Base-by-base conservation (phyloP, 1,140 invertebrate genomes). In the Calycopis cecrops region DNA sequence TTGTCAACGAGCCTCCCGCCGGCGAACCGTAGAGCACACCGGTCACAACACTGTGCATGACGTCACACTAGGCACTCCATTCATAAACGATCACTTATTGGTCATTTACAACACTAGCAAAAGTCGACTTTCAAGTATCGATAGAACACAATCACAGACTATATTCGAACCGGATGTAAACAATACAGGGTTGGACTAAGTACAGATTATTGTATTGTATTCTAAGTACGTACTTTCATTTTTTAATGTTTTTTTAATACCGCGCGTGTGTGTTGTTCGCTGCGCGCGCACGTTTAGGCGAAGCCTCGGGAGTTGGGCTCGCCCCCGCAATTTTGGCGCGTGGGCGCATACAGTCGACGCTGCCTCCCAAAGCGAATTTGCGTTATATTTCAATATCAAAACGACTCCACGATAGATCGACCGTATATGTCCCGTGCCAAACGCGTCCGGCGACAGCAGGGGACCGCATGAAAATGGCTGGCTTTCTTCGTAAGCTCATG, bases 41-140 rank as follows among this genome's bases (percentile, higher is more conserved):
- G 53, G 69, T 70, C 80, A 81, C 80, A 84, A 76, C 81, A 83
- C 80, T 85, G 84, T 58, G 58, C 83, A 86, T 86, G 78, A 82
- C 79, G 79, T 86, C 81, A 85, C 79, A 77, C 79, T 76, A 77
- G 76, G 76, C 77, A 76, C 79, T 81, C 73, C 83, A 86, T 86
- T 86, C 83, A 86, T 82, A 78, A 83, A 80, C 68, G 66, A 76
- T 57, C 63, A 76, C 71, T 64, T 63, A 73, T 71, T 67, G 63
- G 65, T 67, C 66, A 67, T 65, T 65, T 58, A 64, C 67, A 61
- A 61, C 77, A 85, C 79, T 79, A 67, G 61, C 59, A 17, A 17
- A 44, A 44, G 40, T 44, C 55, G 48, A 65, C 60, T 60, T 60
- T 62, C 40, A 52, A 63, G 65, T 60, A 67, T 64, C 48, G 63